Evolutionary conservation across 2,888 invertebrate species (phyloP), one percentile per base, ranked within the genome.

Genomic region (Nomada hirtipes): DNA sequence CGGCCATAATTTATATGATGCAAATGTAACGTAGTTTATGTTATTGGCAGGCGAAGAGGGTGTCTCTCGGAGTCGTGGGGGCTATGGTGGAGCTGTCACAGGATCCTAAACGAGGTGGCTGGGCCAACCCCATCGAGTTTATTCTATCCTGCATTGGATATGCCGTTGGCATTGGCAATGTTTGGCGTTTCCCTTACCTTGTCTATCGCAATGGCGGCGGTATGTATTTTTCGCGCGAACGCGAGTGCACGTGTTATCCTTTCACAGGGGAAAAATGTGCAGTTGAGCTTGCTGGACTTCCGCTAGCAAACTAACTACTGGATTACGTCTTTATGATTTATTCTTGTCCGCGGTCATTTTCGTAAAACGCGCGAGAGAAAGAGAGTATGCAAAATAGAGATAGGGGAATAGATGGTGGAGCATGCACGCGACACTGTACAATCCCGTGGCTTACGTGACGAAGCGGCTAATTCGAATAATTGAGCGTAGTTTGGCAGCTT

Each of bases 181-280:
- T 97, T 64, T 97, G 97, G 97, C 95, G 97, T 85, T 97, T 97
- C 93, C 97, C 97, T 10, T 97, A 97, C 92, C 94, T 97, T 65
- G 96, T 96, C 91, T 97, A 97, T 93, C 96, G 96, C 90, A 97
- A 97, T 94, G 97, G 97, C 73, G 97, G 97, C 92, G 97, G 97
- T 97, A 94, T 94, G 95, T 94, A 91, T 89, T 36, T 36, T 7
- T 36, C 36, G 36, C 36, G 36, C 36, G 36, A 36, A 36, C 18
- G 57, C 59, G 52, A 42, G 52, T 23, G 42, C 18, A 47, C 18
- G 29, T 3, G 29, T 29, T 18, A 9, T 44, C 20, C 11, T 9
- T 36, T 10, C 20, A 61, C 63, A 59, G 52, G 70, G 47, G 61
- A 77, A 68, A 70, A 75, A 61, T 70, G 75, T 68, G 57, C 75